A percentile compares a stretch with the other conserved stretches of the same genome.
phyloP scores from a whole-genome alignment of 2,797 vertebrate genomes.

The Emydoidea blandingii region DNA sequence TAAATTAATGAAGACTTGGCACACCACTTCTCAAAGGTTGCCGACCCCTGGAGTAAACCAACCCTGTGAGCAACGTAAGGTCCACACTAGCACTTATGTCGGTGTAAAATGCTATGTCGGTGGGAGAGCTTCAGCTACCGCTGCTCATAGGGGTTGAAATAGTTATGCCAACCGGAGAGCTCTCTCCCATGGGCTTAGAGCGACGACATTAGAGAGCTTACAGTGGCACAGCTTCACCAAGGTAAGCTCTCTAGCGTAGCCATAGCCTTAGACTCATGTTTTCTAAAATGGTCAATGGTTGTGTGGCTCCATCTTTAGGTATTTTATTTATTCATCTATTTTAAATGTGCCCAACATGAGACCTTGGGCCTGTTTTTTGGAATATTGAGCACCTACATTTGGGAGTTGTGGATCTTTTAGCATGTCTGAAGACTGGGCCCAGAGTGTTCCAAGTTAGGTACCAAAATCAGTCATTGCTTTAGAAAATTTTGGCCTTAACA shows the following conservation, averaged over 20 bases:
- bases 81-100: too few relatives aligned
- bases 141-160: background rate
- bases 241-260: background rate
- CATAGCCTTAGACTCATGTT: background rate
- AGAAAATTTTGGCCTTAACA: background rate
- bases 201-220: background rate
- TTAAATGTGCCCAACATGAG: background rate
- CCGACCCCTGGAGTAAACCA: background rate
- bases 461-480: background rate
- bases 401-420: background rate
- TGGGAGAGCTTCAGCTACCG: background rate
- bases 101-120: too few relatives aligned
- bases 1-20: too few relatives aligned
- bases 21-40: too few relatives aligned
- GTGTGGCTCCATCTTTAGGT: background rate
- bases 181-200: background rate
- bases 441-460: background rate
- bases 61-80: background rate
- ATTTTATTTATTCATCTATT: background rate
- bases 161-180: background rate
- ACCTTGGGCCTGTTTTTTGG: background rate
- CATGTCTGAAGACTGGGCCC: rapidly evolving
- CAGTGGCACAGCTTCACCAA: background rate
- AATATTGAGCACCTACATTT: background rate
- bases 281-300: background rate